Percentiles rank a stretch among this genome's conserved stretches.
Evolutionary conservation across 1,140 invertebrate species (phyloP).

Genomic region (Bursaphelenchus mucronatus): DNA sequence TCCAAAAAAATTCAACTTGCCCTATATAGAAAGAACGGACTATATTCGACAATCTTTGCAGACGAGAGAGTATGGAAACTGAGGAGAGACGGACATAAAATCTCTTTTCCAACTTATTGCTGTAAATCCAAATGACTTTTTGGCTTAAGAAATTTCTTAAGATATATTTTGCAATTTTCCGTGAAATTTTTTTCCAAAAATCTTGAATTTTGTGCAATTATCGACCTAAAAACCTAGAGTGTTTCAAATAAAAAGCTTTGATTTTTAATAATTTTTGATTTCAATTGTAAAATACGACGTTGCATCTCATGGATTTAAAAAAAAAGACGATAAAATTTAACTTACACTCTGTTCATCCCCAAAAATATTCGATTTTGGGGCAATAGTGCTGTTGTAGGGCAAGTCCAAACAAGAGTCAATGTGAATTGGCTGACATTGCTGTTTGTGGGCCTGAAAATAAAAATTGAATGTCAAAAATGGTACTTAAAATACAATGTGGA

Average conservation of each 20-base stretch:
- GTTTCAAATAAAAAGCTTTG: background rate
- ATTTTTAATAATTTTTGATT: background rate
- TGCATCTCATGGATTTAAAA: background rate
- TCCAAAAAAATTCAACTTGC: too few relatives aligned
- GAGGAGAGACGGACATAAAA: constrained; percentile 1
- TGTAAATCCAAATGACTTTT: too few relatives aligned
- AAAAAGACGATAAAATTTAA: constrained; percentile 14
- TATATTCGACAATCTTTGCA: background rate
- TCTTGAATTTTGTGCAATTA: too few relatives aligned
- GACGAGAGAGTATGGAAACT: constrained; percentile 4
- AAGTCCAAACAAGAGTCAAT: constrained; percentile 92
- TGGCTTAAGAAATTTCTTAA: too few relatives aligned
- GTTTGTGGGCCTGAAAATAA: constrained; percentile 21
- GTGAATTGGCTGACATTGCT: constrained; percentile 81
- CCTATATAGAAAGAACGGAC: too few relatives aligned
- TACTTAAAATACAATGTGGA: background rate
- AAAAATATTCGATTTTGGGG: constrained; percentile 71
- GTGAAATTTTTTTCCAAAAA: too few relatives aligned
- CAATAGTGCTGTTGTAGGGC: constrained; percentile 88
- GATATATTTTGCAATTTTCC: too few relatives aligned
- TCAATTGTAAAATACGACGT: too few relatives aligned
- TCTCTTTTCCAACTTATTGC: too few relatives aligned
- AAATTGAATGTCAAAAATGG: background rate
- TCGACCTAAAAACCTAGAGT: background rate
- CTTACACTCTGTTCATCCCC: constrained; percentile 48